phyloP scores from a whole-genome alignment of 2,888 invertebrate species.

The Microplitis manilae region DNA sequence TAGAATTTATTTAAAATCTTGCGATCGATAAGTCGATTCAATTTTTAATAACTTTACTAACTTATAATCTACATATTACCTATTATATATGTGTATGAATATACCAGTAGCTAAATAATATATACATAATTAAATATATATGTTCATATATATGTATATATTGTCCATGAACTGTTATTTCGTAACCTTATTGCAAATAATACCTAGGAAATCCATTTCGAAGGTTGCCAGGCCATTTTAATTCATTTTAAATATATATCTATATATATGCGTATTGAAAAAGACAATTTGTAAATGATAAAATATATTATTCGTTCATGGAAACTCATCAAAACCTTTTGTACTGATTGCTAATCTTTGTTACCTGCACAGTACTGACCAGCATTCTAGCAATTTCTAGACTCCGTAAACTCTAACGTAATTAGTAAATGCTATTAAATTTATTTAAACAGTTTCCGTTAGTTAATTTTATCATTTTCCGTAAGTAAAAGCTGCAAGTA shows the following conservation, averaged over 20 bases:
- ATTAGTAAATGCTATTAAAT: too few species aligned
- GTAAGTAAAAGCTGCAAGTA: not conserved
- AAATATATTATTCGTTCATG: not conserved
- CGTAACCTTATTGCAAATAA: slow-evolving; percentile 20
- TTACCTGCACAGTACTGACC: slow-evolving; percentile 6
- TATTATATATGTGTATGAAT: not conserved
- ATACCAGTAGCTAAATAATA: not conserved
- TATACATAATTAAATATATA: slow-evolving; percentile 4
- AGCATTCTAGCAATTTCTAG: slow-evolving; percentile 9
- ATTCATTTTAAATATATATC: not conserved
- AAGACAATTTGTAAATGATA: not conserved
- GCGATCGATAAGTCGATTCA: not conserved
- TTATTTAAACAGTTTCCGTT: not conserved
- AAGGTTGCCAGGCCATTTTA: slow-evolving; percentile 30
- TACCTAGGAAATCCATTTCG: slow-evolving; percentile 12
- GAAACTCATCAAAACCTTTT: not conserved
- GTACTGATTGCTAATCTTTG: not conserved
- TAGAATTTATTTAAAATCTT: not conserved
- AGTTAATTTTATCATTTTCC: not conserved
- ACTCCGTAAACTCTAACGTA: not conserved
- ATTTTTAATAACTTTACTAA: not conserved
- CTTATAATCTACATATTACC: not conserved
- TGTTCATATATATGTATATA: not conserved
- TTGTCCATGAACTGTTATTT: slow-evolving; percentile 30
- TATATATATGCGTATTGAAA: slow-evolving; percentile 16